These are phyloP conservation scores for Microtus ochrogaster DNA, from an alignment of 2,113 vertebrate genomes.

Conservation along the genomic window DNA sequence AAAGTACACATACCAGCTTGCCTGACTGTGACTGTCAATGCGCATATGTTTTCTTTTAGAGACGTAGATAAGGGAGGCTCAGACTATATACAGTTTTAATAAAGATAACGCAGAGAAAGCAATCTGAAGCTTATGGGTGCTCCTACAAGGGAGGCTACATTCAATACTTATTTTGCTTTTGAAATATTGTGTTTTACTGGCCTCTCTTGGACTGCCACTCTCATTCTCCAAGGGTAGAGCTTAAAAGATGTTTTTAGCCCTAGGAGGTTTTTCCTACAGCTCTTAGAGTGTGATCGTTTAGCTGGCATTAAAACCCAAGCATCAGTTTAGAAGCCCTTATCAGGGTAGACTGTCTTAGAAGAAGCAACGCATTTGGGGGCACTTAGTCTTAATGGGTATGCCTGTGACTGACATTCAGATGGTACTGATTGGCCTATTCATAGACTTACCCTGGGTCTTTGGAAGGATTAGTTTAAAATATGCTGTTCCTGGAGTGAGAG, in stretches of 20 bases:
- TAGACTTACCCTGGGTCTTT: conserved; percentile 11
- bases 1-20: neutral
- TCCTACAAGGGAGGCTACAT: conserved; percentile 30
- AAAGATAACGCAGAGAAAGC: conserved; percentile 15
- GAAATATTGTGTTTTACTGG: conserved; percentile 52
- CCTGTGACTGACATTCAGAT: conserved; percentile 53
- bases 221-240: conserved; percentile 3
- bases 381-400: conserved; percentile 44
- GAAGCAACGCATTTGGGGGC: neutral
- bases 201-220: conserved; percentile 20
- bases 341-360: conserved; percentile 58
- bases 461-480: conserved; percentile 50
- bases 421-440: conserved; percentile 58
- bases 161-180: conserved; percentile 19
- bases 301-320: conserved; percentile 15
- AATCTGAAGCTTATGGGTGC: conserved; percentile 11
- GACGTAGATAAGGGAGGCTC: neutral
- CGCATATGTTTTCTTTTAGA: neutral
- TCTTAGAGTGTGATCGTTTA: conserved; percentile 29
- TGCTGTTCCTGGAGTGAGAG: neutral
- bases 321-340: conserved; percentile 48
- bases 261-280: neutral
- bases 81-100: conserved; percentile 21
- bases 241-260: conserved; percentile 62
- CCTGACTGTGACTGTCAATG: neutral